Conservation (phyloP, 2,113 vertebrate species). For the Pionites leucogaster region DNA sequence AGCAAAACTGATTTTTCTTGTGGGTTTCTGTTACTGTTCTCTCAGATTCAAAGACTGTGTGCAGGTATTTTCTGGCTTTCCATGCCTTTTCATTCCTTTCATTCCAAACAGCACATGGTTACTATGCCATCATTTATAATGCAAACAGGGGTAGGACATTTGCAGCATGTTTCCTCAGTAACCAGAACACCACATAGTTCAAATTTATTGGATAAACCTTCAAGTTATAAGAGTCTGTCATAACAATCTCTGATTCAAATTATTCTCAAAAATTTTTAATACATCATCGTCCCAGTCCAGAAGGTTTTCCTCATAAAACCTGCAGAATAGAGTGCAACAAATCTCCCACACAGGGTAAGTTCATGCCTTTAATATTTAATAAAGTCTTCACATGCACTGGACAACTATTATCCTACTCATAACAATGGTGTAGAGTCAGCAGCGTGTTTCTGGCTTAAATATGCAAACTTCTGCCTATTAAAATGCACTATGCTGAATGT, state of each 20-base stretch:
- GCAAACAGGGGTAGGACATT: background rate
- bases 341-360: accelerated
- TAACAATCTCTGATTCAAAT: background rate
- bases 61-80: background rate
- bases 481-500: background rate
- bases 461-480: background rate
- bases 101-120: background rate
- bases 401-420: background rate
- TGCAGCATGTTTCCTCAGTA: background rate
- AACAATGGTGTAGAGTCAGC: background rate
- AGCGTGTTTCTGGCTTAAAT: background rate
- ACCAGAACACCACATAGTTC: background rate
- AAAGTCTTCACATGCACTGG: background rate
- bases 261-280: background rate
- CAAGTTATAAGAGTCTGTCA: background rate
- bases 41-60: background rate
- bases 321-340: background rate
- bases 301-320: background rate
- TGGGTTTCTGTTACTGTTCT: background rate
- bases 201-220: background rate
- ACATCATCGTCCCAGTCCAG: background rate
- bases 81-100: background rate
- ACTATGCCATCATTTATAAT: background rate
- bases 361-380: background rate
- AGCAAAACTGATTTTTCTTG: background rate